A percentile compares a stretch with the other conserved stretches of the same genome.
These are phyloP conservation scores for Cepaea hortensis DNA, from an alignment of 2,888 invertebrate genomes.

Conservation along the genomic window DNA sequence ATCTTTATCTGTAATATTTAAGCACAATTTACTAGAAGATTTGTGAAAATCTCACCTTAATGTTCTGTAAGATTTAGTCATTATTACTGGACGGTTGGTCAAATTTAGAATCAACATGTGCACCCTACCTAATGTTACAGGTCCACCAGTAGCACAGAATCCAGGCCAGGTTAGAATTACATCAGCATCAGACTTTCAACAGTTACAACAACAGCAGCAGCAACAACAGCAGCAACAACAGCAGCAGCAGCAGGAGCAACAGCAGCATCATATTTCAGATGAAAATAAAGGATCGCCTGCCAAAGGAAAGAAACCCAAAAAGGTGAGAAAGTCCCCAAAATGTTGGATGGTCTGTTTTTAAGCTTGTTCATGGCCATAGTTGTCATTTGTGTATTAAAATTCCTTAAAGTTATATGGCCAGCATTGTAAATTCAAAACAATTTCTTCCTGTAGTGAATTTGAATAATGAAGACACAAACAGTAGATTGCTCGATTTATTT, in stretches of 20 bases:
- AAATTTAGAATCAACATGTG: too few relatives aligned
- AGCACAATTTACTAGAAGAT: too few relatives aligned
- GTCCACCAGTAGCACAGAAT: constrained; percentile 25
- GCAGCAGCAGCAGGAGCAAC: neutral
- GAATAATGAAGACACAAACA: too few relatives aligned
- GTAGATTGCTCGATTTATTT: too few relatives aligned
- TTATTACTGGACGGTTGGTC: too few relatives aligned
- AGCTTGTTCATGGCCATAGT: neutral
- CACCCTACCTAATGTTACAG: neutral
- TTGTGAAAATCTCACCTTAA: too few relatives aligned
- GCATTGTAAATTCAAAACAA: too few relatives aligned
- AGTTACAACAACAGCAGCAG: constrained; percentile 21
- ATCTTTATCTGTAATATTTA: too few relatives aligned
- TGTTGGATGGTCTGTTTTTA: neutral
- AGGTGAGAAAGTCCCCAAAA: constrained; percentile 1
- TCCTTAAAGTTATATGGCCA: too few relatives aligned
- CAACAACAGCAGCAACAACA: neutral
- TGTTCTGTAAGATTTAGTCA: too few relatives aligned
- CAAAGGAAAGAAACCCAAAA: constrained; percentile 37
- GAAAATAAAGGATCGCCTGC: constrained; percentile 39
- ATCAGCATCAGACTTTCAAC: constrained; percentile 28
- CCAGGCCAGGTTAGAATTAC: constrained; percentile 33
- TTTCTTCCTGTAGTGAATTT: too few relatives aligned
- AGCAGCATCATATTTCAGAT: constrained; percentile 3
- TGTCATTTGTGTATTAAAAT: neutral